These are phyloP conservation scores for Phrynocephalus versicolor DNA, from an alignment of 2,113 vertebrate species.

Conservation along the genomic window DNA sequence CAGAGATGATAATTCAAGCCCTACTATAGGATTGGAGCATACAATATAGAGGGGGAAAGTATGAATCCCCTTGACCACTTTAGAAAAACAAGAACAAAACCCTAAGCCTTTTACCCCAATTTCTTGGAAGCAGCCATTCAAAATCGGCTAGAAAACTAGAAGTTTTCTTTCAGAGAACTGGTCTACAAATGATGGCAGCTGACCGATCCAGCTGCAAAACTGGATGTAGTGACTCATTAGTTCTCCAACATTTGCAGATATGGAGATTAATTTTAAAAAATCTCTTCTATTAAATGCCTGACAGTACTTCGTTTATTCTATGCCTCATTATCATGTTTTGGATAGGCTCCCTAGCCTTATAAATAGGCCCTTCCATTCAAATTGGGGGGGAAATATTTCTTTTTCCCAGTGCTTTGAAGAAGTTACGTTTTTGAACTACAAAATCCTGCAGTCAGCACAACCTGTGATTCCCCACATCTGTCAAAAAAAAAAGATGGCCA, in stretches of 20 bases:
- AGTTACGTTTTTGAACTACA: too few relatives aligned
- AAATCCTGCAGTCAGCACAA: too few relatives aligned
- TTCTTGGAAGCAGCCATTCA: not conserved
- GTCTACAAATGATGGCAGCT: not conserved
- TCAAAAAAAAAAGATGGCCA: not conserved
- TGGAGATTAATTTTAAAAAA: not conserved
- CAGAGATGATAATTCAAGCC: too few relatives aligned
- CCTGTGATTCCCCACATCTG: too few relatives aligned
- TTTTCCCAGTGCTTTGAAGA: too few relatives aligned
- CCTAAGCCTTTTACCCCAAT: not conserved
- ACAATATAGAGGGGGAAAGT: not conserved
- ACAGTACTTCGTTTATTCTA: not conserved
- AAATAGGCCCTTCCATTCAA: not conserved
- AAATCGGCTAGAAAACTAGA: not conserved
- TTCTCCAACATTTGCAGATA: not conserved
- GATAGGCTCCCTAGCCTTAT: not conserved
- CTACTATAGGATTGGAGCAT: too few relatives aligned
- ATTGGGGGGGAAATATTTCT: not conserved
- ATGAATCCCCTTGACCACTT: not conserved
- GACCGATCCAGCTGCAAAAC: not conserved
- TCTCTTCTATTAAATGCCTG: slow-evolving; percentile 4
- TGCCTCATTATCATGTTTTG: too few relatives aligned
- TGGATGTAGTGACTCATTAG: not conserved
- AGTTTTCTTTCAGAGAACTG: not conserved
- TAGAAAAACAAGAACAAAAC: not conserved